Evolutionary conservation across 2,888 invertebrate genomes (phyloP), one percentile per base, ranked within the genome.

Genomic region (Metopia argyrocephala): DNA sequence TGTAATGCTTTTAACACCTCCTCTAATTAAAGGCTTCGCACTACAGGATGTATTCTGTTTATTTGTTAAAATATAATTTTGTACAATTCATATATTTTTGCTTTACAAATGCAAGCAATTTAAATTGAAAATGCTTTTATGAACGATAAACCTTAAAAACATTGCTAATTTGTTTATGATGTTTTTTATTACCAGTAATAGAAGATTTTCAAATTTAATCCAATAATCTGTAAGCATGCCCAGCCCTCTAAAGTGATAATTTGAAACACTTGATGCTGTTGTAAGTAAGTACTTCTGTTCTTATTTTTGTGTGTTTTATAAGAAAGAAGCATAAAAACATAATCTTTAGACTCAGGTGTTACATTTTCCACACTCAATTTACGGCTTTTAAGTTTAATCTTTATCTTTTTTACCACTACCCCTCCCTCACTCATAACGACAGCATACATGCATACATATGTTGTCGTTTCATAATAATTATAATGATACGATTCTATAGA

Each of bases 311-410:
- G n/a, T n/a, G n/a, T n/a, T n/a, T n/a, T n/a, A n/a, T n/a, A n/a
- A n/a, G n/a, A n/a, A n/a, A n/a, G n/a, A n/a, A n/a, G n/a, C n/a
- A n/a, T n/a, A n/a, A n/a, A n/a, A n/a, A 62, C 25, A 69, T 65
- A 46, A 82, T 82, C 62, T 74, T 79, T 70, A 70, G 68, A 57
- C 80, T 82, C 87, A 88, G 87, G 86, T 87, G 87, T 87, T 84
- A 76, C 75, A 84, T 83, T 86, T 88, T 87, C 87, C 88, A 88
- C 85, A 79, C 78, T 79, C 76, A 82, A 83, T 82, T 84, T 84
- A 78, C 71, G 73, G 78, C 81, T 75, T 66, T 81, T 81, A 66
- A 78, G 56, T 70, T 54, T 70, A 78, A 78, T 81, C 81, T 70
- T 66, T 73, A 69, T 76, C 73, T 65, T 38, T 45, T 31, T 20